Evolutionary conservation across 2,888 invertebrate genomes (phyloP).

Genomic region (Drosophila seclusa): DNA sequence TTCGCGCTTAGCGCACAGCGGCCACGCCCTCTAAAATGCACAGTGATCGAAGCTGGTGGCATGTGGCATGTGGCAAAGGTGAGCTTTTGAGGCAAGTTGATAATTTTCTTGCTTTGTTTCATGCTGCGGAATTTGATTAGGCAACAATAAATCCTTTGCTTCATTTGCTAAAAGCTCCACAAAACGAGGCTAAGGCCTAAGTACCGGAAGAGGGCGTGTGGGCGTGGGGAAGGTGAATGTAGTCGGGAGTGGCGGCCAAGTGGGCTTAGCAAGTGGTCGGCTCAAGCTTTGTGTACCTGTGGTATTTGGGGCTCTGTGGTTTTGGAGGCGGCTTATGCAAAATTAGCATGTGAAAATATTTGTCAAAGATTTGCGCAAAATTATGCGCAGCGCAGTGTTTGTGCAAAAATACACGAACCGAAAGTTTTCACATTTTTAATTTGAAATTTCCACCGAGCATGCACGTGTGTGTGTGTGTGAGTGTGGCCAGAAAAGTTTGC

Average conservation of each 20-base stretch:
- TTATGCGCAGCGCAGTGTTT: conserved; percentile 81
- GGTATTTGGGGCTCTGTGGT: conserved; percentile 42
- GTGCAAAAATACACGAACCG: conserved; percentile 68
- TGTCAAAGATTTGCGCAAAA: conserved; percentile 80
- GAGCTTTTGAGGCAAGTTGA: conserved; percentile 55
- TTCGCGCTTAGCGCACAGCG: conserved; percentile 7
- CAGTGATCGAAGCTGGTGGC: conserved; percentile 23
- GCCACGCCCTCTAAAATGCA: conserved; percentile 7
- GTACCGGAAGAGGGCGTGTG: neutral
- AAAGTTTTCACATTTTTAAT: conserved; percentile 75
- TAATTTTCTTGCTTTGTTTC: conserved; percentile 70
- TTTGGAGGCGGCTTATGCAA: conserved; percentile 53
- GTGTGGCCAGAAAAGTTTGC: conserved; percentile 65
- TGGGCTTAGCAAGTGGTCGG: neutral
- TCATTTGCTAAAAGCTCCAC: conserved; percentile 54
- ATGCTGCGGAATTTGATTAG: conserved; percentile 73
- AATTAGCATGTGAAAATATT: conserved; percentile 81
- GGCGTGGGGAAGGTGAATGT: neutral
- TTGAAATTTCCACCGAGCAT: conserved; percentile 70
- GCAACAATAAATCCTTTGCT: conserved; percentile 77
- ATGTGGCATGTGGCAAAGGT: conserved; percentile 19
- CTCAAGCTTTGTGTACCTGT: conserved; percentile 42
- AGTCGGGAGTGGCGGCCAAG: neutral
- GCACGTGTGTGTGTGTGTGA: conserved; percentile 13
- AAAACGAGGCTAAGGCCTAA: neutral